These are phyloP conservation scores for Potamarius usumacintae DNA, from an alignment of 2,113 vertebrate species.

Conservation along the genomic window DNA sequence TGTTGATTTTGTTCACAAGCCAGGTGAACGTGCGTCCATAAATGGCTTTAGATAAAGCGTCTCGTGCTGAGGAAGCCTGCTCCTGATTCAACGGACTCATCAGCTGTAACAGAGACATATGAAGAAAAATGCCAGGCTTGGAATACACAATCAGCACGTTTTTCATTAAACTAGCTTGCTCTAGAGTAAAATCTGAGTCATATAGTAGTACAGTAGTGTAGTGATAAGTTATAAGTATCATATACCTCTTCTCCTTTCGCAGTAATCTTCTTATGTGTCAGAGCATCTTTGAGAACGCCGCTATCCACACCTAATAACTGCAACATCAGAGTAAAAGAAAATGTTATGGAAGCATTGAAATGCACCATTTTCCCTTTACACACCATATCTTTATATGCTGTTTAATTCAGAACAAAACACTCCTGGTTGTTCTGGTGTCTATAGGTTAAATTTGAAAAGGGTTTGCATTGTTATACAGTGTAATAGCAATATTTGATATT, in stretches of 20 bases:
- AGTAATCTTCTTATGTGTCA: conserved; percentile 95
- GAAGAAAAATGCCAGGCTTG: conserved; percentile 11
- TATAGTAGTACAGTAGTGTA: neutral
- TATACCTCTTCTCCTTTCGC: conserved; percentile 98
- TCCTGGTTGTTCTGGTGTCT: neutral
- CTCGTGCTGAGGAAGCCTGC: conserved; percentile 88
- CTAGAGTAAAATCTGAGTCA: neutral
- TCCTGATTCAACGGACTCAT: conserved; percentile 93
- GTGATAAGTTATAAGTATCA: conserved; percentile 48
- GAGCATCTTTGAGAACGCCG: conserved; percentile 80
- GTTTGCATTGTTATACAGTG: neutral
- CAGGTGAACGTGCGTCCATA: conserved; percentile 96
- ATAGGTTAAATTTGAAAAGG: neutral
- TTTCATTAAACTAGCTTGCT: neutral
- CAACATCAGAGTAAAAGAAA: conserved; percentile 46
- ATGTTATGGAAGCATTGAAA: neutral
- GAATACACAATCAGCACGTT: conserved; percentile 12
- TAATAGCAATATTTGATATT: neutral
- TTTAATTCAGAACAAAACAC: neutral
- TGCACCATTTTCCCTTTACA: neutral
- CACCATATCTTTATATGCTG: neutral
- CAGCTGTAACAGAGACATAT: conserved; percentile 70
- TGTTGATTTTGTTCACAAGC: conserved; percentile 95
- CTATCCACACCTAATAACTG: conserved; percentile 90
- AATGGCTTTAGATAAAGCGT: conserved; percentile 89